Conservation (phyloP, 2,888 invertebrate species). For the Ophioninae sp. region DNA sequence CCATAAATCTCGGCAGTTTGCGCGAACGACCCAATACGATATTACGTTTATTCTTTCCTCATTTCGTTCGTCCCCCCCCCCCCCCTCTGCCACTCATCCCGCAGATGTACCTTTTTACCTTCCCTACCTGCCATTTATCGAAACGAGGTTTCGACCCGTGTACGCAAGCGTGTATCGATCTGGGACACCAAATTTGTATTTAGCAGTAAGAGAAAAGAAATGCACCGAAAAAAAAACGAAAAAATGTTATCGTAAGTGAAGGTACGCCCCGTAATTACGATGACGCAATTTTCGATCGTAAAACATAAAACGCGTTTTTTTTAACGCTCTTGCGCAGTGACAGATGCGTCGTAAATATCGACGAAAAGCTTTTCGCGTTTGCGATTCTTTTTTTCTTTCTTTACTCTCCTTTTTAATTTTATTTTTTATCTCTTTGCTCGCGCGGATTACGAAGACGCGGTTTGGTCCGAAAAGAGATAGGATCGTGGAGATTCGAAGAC, state of each 20-base stretch:
- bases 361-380: constrained; percentile 14
- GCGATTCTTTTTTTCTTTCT: not conserved
- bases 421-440: not conserved
- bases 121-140: constrained; percentile 47
- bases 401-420: not conserved
- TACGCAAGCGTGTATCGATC: not conserved
- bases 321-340: constrained; percentile 14
- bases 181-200: constrained; percentile 36
- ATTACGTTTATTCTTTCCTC: constrained; percentile 14
- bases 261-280: constrained; percentile 33
- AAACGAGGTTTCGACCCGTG: constrained; percentile 45
- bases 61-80: not conserved
- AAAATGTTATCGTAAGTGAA: constrained; percentile 32
- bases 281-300: constrained; percentile 43
- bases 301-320: constrained; percentile 12
- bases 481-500: constrained; percentile 7
- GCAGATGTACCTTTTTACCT: not conserved
- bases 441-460: not conserved
- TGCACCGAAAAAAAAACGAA: constrained; percentile 10
- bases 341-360: constrained; percentile 36
- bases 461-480: not conserved
- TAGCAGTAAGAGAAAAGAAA: constrained; percentile 54
- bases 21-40: not conserved
- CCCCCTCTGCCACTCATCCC: no score
- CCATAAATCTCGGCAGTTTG: constrained; percentile 20